These are phyloP conservation scores for Luscinia megarhynchos DNA, from an alignment of 2,797 vertebrate species.

Conservation along the genomic window DNA sequence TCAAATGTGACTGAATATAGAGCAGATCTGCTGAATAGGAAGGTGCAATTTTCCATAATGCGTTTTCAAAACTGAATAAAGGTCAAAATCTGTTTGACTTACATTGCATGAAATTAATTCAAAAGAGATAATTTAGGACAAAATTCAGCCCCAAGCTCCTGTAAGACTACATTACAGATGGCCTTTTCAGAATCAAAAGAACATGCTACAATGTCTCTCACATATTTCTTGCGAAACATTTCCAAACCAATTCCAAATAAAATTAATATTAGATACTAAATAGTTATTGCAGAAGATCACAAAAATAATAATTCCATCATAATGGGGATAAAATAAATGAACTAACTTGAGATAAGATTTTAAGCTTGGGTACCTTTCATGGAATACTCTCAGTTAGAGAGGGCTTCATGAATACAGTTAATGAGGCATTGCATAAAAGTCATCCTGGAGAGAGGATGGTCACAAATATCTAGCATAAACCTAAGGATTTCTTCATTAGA, in stretches of 20 bases:
- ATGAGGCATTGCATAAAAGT: neutral
- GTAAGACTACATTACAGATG: neutral
- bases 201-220: neutral
- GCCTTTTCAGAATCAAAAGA: slow-evolving; percentile 25
- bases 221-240: neutral
- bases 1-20: slow-evolving; percentile 21
- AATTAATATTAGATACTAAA: neutral
- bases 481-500: neutral
- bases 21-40: slow-evolving; percentile 38
- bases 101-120: slow-evolving; percentile 33
- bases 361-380: neutral
- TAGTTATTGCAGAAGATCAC: neutral
- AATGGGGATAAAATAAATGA: neutral
- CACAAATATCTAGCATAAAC: neutral
- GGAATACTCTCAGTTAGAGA: neutral
- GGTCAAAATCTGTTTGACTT: slow-evolving; percentile 59
- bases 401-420: neutral
- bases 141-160: neutral
- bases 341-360: neutral
- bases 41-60: slow-evolving; percentile 28
- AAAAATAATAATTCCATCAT: neutral
- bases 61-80: slow-evolving; percentile 33
- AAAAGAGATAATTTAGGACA: slow-evolving; percentile 17
- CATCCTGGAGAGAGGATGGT: neutral
- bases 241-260: neutral